phyloP scores from a whole-genome alignment of 2,797 vertebrate genomes.

The Taeniopygia guttata region DNA sequence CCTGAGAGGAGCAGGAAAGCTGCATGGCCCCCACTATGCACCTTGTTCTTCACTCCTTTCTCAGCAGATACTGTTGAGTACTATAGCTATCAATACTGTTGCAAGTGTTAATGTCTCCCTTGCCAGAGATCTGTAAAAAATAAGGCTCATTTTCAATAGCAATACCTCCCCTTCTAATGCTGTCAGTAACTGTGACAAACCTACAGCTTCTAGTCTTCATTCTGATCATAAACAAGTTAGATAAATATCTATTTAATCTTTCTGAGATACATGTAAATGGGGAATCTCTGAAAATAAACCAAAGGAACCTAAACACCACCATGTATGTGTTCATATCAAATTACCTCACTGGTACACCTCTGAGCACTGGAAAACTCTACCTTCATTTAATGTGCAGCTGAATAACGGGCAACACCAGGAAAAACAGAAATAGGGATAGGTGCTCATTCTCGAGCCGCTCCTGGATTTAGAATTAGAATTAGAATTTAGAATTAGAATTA shows the following conservation, averaged over 20 bases:
- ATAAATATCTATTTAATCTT: not conserved
- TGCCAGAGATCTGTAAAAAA: not conserved
- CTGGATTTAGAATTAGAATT: not conserved
- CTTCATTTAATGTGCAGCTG: not conserved
- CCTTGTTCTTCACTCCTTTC: not conserved
- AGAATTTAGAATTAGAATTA: too few relatives aligned
- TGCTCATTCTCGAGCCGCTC: not conserved
- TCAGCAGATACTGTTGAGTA: not conserved
- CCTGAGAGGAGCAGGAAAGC: not conserved
- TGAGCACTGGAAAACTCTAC: not conserved
- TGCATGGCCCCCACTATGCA: not conserved
- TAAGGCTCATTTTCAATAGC: not conserved
- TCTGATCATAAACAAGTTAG: not conserved
- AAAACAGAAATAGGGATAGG: not conserved
- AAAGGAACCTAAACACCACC: not conserved
- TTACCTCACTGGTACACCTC: accelerated
- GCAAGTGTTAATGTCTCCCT: not conserved
- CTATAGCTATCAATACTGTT: not conserved
- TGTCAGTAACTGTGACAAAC: not conserved
- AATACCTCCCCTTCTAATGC: not conserved
- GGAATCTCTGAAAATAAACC: not conserved
- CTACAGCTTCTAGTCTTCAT: not conserved
- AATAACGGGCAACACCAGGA: not conserved
- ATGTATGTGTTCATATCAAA: not conserved
- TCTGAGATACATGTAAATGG: not conserved